A percentile compares a stretch with the other conserved stretches of the same genome.
These are phyloP conservation scores for Channallabes apus DNA, from an alignment of 2,797 vertebrate species.

Conservation along the genomic window DNA sequence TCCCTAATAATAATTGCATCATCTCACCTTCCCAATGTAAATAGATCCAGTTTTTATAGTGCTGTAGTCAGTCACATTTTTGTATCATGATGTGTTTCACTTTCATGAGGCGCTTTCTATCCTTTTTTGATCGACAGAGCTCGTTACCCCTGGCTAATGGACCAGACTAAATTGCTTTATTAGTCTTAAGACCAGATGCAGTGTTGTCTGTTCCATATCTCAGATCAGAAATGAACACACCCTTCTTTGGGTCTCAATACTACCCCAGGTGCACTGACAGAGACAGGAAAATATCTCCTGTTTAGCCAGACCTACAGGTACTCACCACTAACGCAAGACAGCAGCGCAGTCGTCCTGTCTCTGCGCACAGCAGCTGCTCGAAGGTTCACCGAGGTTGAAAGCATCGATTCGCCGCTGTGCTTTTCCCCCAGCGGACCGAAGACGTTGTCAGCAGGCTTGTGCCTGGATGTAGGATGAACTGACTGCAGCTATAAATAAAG, in stretches of 20 bases:
- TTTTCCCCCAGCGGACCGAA: neutral
- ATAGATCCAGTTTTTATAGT: neutral
- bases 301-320: neutral
- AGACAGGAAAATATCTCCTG: neutral
- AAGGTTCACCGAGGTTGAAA: slow-evolving; percentile 23
- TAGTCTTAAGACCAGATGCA: neutral
- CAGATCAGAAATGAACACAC: neutral
- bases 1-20: neutral
- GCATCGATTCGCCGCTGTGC: slow-evolving; percentile 36
- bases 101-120: neutral
- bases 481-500: slow-evolving; percentile 42
- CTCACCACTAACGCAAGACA: too few relatives aligned
- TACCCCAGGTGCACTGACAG: neutral
- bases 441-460: slow-evolving; percentile 22
- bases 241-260: neutral
- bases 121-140: neutral
- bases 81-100: neutral
- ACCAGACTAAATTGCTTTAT: neutral
- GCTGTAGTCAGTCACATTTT: neutral
- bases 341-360: slow-evolving; percentile 5
- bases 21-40: neutral
- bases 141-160: neutral
- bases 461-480: slow-evolving; percentile 26
- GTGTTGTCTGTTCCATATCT: neutral
- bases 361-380: neutral